Percentiles rank a stretch among this genome's conserved stretches.
Conservation (phyloP, 2,888 invertebrate genomes). For the Dicyrtomina minuta region DNA sequence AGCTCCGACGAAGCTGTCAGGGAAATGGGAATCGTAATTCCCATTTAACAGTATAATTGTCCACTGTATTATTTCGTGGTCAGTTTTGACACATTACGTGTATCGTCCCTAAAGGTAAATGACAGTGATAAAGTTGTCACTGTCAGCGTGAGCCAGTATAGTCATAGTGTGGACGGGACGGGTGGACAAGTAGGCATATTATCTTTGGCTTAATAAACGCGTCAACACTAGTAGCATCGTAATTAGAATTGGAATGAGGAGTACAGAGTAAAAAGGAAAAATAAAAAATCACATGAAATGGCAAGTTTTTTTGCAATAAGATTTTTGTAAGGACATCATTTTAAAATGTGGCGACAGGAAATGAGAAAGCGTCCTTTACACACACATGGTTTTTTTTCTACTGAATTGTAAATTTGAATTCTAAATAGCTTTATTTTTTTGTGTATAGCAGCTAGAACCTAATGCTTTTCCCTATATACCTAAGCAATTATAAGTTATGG, state of each 20-base stretch:
- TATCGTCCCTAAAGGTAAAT: not conserved
- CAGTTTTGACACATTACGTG: not conserved
- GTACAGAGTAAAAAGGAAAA: not conserved
- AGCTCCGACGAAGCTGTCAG: too few relatives aligned
- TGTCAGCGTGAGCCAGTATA: not conserved
- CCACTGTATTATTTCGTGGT: slow-evolving; percentile 5
- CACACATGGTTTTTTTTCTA: slow-evolving; percentile 4
- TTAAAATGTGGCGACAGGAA: slow-evolving; percentile 26
- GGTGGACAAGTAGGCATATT: not conserved
- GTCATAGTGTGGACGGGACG: too few relatives aligned
- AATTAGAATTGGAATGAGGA: not conserved
- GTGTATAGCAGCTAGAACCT: too few relatives aligned
- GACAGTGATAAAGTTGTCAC: slow-evolving; percentile 23
- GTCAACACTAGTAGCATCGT: too few relatives aligned
- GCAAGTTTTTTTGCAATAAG: slow-evolving; percentile 24
- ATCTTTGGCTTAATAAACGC: too few relatives aligned
- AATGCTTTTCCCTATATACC: too few relatives aligned
- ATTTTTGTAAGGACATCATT: slow-evolving; percentile 23
- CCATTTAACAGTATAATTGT: too few relatives aligned
- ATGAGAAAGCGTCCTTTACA: slow-evolving; percentile 25
- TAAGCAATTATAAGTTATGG: too few relatives aligned
- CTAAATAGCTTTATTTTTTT: too few relatives aligned
- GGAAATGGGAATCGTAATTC: too few relatives aligned
- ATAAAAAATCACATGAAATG: slow-evolving; percentile 21
- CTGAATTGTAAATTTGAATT: not conserved